A percentile compares a stretch with the other conserved stretches of the same genome.
Evolutionary conservation across 2,113 vertebrate species (phyloP).

Genomic region (Desmodus rotundus): DNA sequence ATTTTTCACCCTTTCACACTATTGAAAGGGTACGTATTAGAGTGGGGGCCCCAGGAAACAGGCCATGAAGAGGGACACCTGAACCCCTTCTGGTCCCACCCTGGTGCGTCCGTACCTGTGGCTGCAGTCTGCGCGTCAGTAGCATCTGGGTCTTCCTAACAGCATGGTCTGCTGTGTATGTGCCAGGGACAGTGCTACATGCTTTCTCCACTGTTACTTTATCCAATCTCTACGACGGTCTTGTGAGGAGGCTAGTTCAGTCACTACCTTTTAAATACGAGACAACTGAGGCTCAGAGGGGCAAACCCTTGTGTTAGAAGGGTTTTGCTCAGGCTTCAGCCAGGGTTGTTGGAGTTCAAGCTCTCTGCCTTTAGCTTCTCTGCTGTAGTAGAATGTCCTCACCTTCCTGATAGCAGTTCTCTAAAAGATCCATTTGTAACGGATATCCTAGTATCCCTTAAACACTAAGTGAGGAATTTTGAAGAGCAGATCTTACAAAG

Average conservation of each 20-base stretch:
- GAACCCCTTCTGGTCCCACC: background rate
- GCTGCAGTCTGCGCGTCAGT: background rate
- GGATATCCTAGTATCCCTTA: background rate
- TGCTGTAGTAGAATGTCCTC: rapidly evolving
- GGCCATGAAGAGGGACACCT: background rate
- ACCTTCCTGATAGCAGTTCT: background rate
- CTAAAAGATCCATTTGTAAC: background rate
- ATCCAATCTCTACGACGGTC: background rate
- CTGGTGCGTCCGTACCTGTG: rapidly evolving
- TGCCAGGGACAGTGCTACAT: background rate
- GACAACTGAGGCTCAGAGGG: background rate
- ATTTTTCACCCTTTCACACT: conserved; percentile 44
- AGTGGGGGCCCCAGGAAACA: background rate
- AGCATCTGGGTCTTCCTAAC: background rate
- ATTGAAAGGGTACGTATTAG: background rate
- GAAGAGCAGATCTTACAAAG: background rate
- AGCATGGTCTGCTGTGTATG: background rate
- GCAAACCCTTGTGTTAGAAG: background rate
- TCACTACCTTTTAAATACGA: background rate
- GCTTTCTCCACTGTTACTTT: background rate
- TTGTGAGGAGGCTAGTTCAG: background rate
- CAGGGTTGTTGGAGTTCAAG: rapidly evolving
- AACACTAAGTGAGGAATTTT: background rate
- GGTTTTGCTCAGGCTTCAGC: background rate
- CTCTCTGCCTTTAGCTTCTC: background rate